Conservation (phyloP, 2,113 vertebrate species). For the Poeciliopsis turrubarensis region DNA sequence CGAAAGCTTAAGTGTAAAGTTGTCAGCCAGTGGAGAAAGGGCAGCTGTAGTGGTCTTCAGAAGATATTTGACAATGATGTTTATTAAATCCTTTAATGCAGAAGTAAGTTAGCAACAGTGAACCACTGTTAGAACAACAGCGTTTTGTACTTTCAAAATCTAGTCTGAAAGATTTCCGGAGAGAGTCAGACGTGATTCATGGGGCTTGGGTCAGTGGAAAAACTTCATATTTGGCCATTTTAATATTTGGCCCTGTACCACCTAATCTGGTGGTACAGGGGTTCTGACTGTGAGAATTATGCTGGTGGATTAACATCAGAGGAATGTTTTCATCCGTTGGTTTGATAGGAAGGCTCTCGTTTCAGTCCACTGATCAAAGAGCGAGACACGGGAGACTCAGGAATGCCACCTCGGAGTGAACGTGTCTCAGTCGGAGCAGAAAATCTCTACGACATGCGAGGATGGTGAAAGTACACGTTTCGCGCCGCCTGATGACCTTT, state of each 20-base stretch:
- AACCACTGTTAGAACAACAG: too few relatives aligned
- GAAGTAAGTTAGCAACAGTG: too few relatives aligned
- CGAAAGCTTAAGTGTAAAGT: neutral
- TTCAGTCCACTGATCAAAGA: conserved; percentile 53
- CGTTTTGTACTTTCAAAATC: too few relatives aligned
- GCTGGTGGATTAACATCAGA: conserved; percentile 31
- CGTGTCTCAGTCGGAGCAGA: neutral
- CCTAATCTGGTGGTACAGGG: neutral
- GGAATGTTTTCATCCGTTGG: conserved; percentile 67
- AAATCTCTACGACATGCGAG: conserved; percentile 4
- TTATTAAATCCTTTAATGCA: too few relatives aligned
- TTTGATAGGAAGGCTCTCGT: conserved; percentile 42
- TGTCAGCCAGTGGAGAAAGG: neutral
- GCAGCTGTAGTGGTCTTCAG: neutral
- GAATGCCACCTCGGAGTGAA: conserved; percentile 46
- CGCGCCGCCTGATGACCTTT: neutral
- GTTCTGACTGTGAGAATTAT: conserved; percentile 16
- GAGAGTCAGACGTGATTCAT: neutral
- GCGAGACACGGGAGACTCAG: conserved; percentile 40
- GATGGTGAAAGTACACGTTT: neutral
- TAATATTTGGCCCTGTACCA: too few relatives aligned
- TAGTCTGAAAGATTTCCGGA: too few relatives aligned
- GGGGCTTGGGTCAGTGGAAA: neutral
- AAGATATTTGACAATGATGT: too few relatives aligned
- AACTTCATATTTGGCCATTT: neutral